A percentile compares a stretch with the other conserved stretches of the same genome.
These are phyloP conservation scores for Cheilosia variabilis DNA, from an alignment of 2,888 invertebrate species.

Conservation along the genomic window DNA sequence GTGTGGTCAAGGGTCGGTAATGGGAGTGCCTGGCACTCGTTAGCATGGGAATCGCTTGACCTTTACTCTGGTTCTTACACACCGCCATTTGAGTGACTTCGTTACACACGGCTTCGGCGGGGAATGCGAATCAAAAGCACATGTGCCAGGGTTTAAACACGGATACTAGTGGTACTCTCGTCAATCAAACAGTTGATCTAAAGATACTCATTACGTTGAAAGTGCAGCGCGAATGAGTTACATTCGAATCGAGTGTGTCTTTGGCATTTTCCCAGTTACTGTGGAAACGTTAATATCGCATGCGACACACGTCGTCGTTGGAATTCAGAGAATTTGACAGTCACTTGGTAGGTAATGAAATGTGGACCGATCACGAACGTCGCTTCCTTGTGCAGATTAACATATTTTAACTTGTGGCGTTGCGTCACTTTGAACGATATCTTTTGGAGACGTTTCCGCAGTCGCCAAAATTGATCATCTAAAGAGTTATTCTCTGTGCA, in stretches of 20 bases:
- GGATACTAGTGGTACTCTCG: neutral
- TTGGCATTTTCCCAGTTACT: neutral
- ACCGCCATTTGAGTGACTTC: neutral
- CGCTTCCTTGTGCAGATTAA: neutral
- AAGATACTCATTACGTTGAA: too few relatives aligned
- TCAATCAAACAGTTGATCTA: too few relatives aligned
- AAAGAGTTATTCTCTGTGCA: too few relatives aligned
- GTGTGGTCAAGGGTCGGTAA: slow-evolving; percentile 48
- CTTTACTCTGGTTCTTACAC: slow-evolving; percentile 37
- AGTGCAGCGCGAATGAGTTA: slow-evolving; percentile 11
- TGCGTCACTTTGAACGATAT: neutral
- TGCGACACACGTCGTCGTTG: slow-evolving; percentile 13
- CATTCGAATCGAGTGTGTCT: slow-evolving; percentile 4
- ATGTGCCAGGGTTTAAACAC: too few relatives aligned
- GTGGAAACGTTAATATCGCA: neutral
- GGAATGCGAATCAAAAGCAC: neutral
- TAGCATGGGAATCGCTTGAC: slow-evolving; percentile 52
- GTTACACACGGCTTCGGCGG: neutral
- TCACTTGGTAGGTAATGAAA: too few relatives aligned
- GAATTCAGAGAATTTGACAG: slow-evolving; percentile 25
- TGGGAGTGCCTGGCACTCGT: slow-evolving; percentile 10
- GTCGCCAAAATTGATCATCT: too few relatives aligned
- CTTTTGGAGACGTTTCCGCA: too few relatives aligned
- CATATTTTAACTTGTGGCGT: too few relatives aligned
- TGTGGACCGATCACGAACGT: neutral